A percentile compares a stretch with the other conserved stretches of the same genome.
phyloP scores from a whole-genome alignment of 2,888 invertebrate genomes.

The Drosophila maculinotata region DNA sequence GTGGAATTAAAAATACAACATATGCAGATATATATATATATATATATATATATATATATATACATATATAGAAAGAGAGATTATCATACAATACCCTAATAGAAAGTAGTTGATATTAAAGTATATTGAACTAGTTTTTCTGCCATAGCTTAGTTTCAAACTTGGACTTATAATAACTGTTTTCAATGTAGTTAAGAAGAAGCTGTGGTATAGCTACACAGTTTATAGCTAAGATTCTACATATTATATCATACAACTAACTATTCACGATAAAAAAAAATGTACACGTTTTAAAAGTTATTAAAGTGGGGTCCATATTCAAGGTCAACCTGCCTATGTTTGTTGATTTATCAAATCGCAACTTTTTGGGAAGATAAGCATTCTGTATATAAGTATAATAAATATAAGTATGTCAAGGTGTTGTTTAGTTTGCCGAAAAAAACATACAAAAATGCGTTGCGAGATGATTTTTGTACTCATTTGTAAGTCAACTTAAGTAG shows the following conservation, averaged over 20 bases:
- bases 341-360: conserved; percentile 29
- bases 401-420: conserved; percentile 32
- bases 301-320: not conserved
- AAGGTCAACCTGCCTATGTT: conserved; percentile 1
- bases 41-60: too few relatives aligned
- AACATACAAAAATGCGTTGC: conserved; percentile 21
- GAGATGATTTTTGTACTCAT: conserved; percentile 5
- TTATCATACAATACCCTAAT: too few relatives aligned
- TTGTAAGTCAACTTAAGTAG: not conserved
- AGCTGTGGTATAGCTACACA: too few relatives aligned
- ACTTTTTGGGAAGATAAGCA: conserved; percentile 35
- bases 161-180: too few relatives aligned
- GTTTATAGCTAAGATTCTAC: not conserved
- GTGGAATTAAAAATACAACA: conserved; percentile 1
- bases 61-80: too few relatives aligned
- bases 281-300: not conserved
- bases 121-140: too few relatives aligned
- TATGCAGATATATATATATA: not conserved
- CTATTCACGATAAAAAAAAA: not conserved
- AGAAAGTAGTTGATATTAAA: too few relatives aligned
- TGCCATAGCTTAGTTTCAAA: too few relatives aligned
- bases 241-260: not conserved
- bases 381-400: not conserved
- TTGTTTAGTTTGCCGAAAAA: not conserved
- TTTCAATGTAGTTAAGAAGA: too few relatives aligned